These are phyloP conservation scores for Anaspis maculata DNA, from an alignment of 2,888 invertebrate species.

Conservation along the genomic window DNA sequence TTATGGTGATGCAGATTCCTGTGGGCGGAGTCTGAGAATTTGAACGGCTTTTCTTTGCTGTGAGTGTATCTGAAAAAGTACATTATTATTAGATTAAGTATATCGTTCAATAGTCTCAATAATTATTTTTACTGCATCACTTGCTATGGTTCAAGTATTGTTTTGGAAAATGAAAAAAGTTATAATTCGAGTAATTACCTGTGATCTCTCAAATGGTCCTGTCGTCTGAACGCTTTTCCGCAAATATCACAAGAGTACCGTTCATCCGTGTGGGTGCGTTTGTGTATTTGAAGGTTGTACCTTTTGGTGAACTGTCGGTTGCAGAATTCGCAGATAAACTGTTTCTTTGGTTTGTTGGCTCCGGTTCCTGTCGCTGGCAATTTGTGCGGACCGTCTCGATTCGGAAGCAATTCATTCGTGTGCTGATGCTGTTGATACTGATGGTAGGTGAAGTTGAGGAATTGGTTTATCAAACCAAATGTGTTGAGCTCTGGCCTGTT, in stretches of 20 bases:
- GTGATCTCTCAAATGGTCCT: slow-evolving; percentile 88
- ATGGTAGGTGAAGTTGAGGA: too few relatives aligned
- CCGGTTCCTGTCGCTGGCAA: too few relatives aligned
- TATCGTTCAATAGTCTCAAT: too few relatives aligned
- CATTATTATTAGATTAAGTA: not conserved
- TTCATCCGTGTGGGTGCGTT: slow-evolving; percentile 94
- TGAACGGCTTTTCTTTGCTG: slow-evolving; percentile 97
- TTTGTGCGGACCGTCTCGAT: too few relatives aligned
- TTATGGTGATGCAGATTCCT: slow-evolving; percentile 91
- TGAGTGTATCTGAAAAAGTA: slow-evolving; percentile 74
- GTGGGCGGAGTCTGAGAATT: slow-evolving; percentile 93
- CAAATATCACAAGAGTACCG: slow-evolving; percentile 94
- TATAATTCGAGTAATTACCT: slow-evolving; percentile 46
- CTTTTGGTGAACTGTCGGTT: slow-evolving; percentile 96
- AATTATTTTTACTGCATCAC: too few relatives aligned
- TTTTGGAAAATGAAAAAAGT: not conserved
- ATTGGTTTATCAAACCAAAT: too few relatives aligned
- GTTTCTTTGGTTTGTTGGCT: slow-evolving; percentile 69
- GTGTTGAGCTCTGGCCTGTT: too few relatives aligned
- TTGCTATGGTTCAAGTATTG: not conserved
- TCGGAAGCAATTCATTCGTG: too few relatives aligned
- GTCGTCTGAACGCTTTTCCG: slow-evolving; percentile 90
- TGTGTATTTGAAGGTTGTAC: slow-evolving; percentile 95
- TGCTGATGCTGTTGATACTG: too few relatives aligned
- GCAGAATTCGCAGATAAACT: slow-evolving; percentile 97